Percentiles rank a stretch among this genome's conserved stretches.
phyloP scores from a whole-genome alignment of 2,888 invertebrate genomes.

The Cataglyphis albicans region DNA sequence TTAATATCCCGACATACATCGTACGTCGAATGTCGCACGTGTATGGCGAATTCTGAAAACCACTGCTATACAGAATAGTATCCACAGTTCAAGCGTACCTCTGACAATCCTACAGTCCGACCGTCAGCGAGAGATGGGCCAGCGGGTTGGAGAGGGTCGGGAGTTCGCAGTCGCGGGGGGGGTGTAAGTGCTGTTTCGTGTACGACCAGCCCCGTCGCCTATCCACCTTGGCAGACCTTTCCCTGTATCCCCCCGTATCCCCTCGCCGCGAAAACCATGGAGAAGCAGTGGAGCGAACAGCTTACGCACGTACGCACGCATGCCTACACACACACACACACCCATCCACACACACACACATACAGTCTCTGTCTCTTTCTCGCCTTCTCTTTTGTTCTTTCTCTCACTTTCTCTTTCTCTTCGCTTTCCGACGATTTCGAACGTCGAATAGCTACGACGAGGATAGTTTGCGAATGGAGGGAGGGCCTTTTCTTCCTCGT shows the following conservation, averaged over 20 bases:
- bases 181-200: slow-evolving; percentile 85
- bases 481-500: slow-evolving; percentile 33
- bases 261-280: slow-evolving; percentile 44
- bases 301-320: slow-evolving; percentile 32
- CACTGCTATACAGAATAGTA: slow-evolving; percentile 65
- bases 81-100: slow-evolving; percentile 67
- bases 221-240: slow-evolving; percentile 50
- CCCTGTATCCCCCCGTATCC: slow-evolving; percentile 21
- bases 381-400: background rate
- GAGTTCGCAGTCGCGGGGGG: slow-evolving; percentile 76
- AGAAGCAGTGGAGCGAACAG: slow-evolving; percentile 54
- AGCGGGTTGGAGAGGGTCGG: slow-evolving; percentile 70
- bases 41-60: slow-evolving; percentile 63
- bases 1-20: slow-evolving; percentile 57
- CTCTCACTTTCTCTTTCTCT: slow-evolving; percentile 9
- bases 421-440: slow-evolving; percentile 48
- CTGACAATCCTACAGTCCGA: slow-evolving; percentile 68
- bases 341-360: background rate
- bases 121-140: slow-evolving; percentile 66
- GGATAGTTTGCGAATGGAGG: slow-evolving; percentile 55
- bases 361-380: background rate
- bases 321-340: background rate
- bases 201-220: slow-evolving; percentile 78
- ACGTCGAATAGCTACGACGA: slow-evolving; percentile 52
- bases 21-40: slow-evolving; percentile 29